Evolutionary conservation across 2,888 invertebrate species (phyloP), one percentile per base, ranked within the genome.

Genomic region (Cheilosia pagana): DNA sequence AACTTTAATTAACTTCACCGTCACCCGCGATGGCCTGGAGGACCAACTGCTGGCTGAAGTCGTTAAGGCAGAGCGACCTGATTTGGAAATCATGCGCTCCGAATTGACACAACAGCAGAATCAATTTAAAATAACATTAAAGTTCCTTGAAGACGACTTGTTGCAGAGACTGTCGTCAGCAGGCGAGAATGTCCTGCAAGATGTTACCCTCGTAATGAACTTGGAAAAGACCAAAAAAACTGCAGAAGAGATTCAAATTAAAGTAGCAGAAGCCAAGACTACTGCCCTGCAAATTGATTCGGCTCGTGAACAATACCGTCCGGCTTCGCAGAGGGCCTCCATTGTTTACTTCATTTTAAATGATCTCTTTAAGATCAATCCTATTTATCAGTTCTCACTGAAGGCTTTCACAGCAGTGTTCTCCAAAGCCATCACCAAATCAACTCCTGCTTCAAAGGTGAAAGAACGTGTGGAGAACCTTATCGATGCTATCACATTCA

Each of bases 321-420:
- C 95, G 6, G 98, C 97, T 0, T 98, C 98, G 0, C 93, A 95
- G 0, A 92, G 98, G 81, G 98, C 98, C 0, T 98, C 98, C 0
- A 93, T 98, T 0, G 93, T 98, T 0, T 98, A 98, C 91, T 99
- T 99, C 91, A 97, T 98, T 83, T 93, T 99, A 81, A 98, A 97
- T 90, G 98, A 98, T 89, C 92, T 99, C 62, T 94, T 95, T 92
- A 97, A 97, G 92, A 98, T 98, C 88, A 98, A 98, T 92, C 96
- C 97, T 53, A 97, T 99, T 90, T 99, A 99, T 92, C 98, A 98
- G 91, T 98, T 98, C 92, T 98, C 98, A 0, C 92, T 98, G 74
- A 98, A 98, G 92, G 97, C 98, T 0, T 98, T 98, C 93, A 97
- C 96, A 88, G 96, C 96, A 0, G 98, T 98, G 3, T 98, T 98